These are phyloP conservation scores for Trachythela sp. DNA, from an alignment of 64 coral and sea anemone genomes.

Conservation along the genomic window DNA sequence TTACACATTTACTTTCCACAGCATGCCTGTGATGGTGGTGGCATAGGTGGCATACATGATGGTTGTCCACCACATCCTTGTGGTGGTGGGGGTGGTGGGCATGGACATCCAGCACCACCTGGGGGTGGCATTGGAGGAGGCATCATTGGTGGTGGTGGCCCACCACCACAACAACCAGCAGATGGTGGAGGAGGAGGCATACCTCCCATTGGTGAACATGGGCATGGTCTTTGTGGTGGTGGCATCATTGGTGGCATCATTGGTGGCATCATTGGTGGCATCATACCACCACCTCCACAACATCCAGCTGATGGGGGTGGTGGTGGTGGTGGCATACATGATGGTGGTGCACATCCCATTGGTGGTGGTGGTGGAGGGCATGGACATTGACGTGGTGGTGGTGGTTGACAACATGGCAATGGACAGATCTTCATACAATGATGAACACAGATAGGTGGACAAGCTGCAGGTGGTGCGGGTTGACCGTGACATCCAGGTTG, in stretches of 20 bases:
- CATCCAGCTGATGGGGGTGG: slow-evolving; percentile 21
- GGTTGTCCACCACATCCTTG: slow-evolving; percentile 11
- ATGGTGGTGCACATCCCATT: slow-evolving; percentile 38
- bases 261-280: background rate
- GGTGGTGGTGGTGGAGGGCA: slow-evolving; percentile 53
- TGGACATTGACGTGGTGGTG: background rate
- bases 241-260: background rate
- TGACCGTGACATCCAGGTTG: slow-evolving; percentile 66
- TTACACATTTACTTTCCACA: slow-evolving; percentile 28
- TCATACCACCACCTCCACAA: slow-evolving; percentile 19
- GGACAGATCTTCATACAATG: slow-evolving; percentile 96
- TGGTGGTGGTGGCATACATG: slow-evolving; percentile 43
- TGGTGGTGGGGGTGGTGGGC: slow-evolving; percentile 14
- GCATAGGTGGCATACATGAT: slow-evolving; percentile 1
- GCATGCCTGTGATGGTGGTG: slow-evolving; percentile 23
- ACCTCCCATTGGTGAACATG: too few species aligned
- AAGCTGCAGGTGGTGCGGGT: slow-evolving; percentile 80
- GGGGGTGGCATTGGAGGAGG: background rate
- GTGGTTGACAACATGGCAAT: slow-evolving; percentile 58
- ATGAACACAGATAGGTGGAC: slow-evolving; percentile 92
- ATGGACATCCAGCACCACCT: slow-evolving; percentile 8
- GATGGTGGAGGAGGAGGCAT: too few species aligned
- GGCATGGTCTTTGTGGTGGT: too few species aligned
- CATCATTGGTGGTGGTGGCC: slow-evolving; percentile 11
- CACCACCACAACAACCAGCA: too few species aligned